phyloP scores from a whole-genome alignment of 1,140 invertebrate genomes.

The Hyposmocoma kahamanoa region DNA sequence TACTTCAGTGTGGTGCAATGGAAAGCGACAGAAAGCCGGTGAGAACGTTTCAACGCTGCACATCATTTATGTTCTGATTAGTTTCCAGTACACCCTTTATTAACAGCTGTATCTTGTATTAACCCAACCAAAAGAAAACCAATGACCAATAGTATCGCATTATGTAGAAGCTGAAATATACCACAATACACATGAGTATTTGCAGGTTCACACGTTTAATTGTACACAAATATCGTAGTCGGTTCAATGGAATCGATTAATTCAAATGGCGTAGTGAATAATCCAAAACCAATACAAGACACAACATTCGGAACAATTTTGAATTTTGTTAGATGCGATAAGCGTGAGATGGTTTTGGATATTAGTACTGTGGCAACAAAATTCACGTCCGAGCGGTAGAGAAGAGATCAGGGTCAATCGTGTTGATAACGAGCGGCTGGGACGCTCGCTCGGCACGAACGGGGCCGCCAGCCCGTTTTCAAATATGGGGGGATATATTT shows the following conservation, averaged over 20 bases:
- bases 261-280: conserved; percentile 19
- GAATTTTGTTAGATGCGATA: conserved; percentile 72
- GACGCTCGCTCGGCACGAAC: too few relatives aligned
- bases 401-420: too few relatives aligned
- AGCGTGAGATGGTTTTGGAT: conserved; percentile 64
- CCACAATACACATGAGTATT: conserved; percentile 57
- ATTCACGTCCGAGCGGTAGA: too few relatives aligned
- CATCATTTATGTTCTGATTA: conserved; percentile 52
- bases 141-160: conserved; percentile 68
- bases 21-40: conserved; percentile 69
- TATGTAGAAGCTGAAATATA: conserved; percentile 72
- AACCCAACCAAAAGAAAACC: conserved; percentile 74
- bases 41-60: conserved; percentile 39
- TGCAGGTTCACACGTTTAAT: conserved; percentile 15
- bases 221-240: conserved; percentile 8
- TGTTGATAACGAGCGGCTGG: too few relatives aligned
- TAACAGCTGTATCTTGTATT: conserved; percentile 75
- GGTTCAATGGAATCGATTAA: conserved; percentile 1
- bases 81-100: conserved; percentile 69
- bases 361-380: conserved; percentile 31
- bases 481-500: too few relatives aligned
- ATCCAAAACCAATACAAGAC: conserved; percentile 74
- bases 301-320: conserved; percentile 69
- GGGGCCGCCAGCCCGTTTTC: too few relatives aligned
- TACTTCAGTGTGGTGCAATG: conserved; percentile 68